phyloP scores from a whole-genome alignment of 2,797 vertebrate species.

The Peromyscus attwateri region DNA sequence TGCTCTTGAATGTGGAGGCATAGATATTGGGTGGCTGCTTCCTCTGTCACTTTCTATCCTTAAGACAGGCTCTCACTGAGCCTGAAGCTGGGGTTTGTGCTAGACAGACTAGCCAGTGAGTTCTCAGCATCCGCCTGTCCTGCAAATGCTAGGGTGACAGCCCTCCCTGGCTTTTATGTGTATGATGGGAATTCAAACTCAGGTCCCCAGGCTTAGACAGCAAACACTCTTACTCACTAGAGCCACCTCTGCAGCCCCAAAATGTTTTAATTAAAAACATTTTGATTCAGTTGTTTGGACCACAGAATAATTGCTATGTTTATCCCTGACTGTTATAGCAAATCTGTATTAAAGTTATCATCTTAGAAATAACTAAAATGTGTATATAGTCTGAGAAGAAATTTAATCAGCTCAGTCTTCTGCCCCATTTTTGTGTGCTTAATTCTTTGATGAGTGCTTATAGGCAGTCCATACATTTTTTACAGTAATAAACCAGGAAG shows the following conservation, averaged over 20 bases:
- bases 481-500: conserved; percentile 25
- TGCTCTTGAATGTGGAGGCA: not conserved
- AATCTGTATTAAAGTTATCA: conserved; percentile 43
- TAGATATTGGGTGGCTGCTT: not conserved
- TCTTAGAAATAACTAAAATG: conserved; percentile 42
- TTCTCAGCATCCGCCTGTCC: not conserved
- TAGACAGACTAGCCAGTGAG: not conserved
- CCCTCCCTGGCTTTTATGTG: not conserved
- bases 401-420: conserved; percentile 37
- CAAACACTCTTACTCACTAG: not conserved
- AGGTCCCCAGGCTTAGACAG: not conserved
- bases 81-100: not conserved
- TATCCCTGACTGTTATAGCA: not conserved
- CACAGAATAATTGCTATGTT: conserved; percentile 42
- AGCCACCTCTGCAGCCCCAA: not conserved
- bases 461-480: conserved; percentile 39
- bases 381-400: conserved; percentile 26
- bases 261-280: not conserved
- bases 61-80: not conserved
- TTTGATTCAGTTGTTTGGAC: conserved; percentile 23
- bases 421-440: conserved; percentile 6
- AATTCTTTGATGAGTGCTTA: conserved; percentile 52
- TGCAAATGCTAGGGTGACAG: not conserved
- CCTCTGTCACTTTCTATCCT: not conserved
- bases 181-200: not conserved